These are phyloP conservation scores for Nysson spinosus DNA, from an alignment of 2,888 invertebrate genomes.

Conservation along the genomic window DNA sequence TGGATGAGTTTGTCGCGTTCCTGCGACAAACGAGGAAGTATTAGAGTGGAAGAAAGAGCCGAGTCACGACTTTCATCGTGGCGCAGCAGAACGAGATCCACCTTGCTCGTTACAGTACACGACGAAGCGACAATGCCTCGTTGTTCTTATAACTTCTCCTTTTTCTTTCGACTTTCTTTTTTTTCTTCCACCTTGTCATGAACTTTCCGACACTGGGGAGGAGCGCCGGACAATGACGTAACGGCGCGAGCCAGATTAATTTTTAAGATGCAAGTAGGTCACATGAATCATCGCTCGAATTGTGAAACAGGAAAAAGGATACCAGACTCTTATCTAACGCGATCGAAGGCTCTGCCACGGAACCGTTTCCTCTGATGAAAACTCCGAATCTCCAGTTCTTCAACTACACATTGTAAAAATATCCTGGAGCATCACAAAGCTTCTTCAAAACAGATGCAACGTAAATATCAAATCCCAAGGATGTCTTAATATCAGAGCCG, in stretches of 20 bases:
- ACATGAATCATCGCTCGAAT: slow-evolving; percentile 31
- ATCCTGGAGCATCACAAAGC: no score
- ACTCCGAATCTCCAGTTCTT: no score
- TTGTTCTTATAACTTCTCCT: slow-evolving; percentile 31
- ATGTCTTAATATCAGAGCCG: no score
- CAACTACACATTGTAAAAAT: no score
- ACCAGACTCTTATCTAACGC: no score
- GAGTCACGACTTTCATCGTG: slow-evolving; percentile 59
- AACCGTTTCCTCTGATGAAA: no score
- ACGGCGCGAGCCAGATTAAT: slow-evolving; percentile 51
- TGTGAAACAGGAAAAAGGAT: slow-evolving; percentile 20
- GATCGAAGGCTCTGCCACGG: no score
- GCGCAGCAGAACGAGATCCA: slow-evolving; percentile 41
- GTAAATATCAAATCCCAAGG: no score
- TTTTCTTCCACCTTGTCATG: background rate
- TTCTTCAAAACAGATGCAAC: no score
- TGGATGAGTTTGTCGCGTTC: slow-evolving; percentile 23
- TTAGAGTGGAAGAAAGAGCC: slow-evolving; percentile 43
- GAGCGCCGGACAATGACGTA: slow-evolving; percentile 28
- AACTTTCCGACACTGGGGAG: slow-evolving; percentile 31
- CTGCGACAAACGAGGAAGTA: slow-evolving; percentile 53
- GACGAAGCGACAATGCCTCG: slow-evolving; percentile 35
- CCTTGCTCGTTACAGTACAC: slow-evolving; percentile 41
- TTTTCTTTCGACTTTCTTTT: slow-evolving; percentile 17
- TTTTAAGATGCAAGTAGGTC: slow-evolving; percentile 50